Percentiles rank a stretch among this genome's conserved stretches.
phyloP scores from a whole-genome alignment of 2,888 invertebrate species.

The Pristionchus mayeri region DNA sequence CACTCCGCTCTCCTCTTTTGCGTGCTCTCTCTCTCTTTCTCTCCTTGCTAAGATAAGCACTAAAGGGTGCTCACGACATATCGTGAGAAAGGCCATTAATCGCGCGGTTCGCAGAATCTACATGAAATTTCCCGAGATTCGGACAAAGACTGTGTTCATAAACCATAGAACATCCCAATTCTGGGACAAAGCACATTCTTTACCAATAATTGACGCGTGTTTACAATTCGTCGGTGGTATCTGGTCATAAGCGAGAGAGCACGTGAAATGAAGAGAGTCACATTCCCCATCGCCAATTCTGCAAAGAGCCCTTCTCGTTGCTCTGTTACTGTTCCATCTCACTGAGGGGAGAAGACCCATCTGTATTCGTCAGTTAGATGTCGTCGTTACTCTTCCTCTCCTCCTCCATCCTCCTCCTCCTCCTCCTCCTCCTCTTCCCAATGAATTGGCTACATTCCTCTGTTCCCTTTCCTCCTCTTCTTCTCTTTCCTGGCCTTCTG shows the following conservation, averaged over 20 bases:
- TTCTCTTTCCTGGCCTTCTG: not conserved
- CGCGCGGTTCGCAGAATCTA: not conserved
- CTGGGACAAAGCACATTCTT: no score
- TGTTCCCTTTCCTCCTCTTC: not conserved
- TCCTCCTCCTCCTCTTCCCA: not conserved
- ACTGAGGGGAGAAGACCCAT: not conserved
- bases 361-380: not conserved
- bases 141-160: not conserved
- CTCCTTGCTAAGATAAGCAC: no score
- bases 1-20: no score
- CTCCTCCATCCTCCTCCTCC: not conserved
- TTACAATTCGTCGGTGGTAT: no score
- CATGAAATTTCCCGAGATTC: not conserved
- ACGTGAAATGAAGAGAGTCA: not conserved
- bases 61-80: no score
- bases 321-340: not conserved
- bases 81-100: not conserved
- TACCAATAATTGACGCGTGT: no score
- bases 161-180: no score
- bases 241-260: no score
- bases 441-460: constrained; percentile 40
- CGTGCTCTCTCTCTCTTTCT: no score
- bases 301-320: not conserved
- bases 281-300: not conserved
- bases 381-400: not conserved